Evolutionary conservation across 2,113 vertebrate species (phyloP).

Genomic region (Amphiprion percula): DNA sequence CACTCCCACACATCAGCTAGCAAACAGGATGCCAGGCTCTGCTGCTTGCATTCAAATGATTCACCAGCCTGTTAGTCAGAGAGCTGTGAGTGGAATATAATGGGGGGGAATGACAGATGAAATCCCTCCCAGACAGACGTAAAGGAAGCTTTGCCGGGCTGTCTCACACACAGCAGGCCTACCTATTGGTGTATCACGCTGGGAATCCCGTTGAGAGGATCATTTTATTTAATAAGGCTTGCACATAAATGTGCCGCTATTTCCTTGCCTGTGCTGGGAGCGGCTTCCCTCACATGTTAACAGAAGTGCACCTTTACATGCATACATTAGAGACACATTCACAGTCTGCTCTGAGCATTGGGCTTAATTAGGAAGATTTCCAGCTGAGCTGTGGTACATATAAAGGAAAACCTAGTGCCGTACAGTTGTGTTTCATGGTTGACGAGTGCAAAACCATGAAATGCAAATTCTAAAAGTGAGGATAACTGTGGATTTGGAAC

Average conservation of each 20-base stretch:
- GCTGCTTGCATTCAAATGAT: slow-evolving; percentile 55
- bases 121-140: slow-evolving; percentile 53
- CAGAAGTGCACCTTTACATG: background rate
- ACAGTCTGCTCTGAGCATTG: slow-evolving; percentile 15
- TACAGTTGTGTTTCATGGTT: slow-evolving; percentile 4
- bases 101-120: slow-evolving; percentile 53
- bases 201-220: slow-evolving; percentile 34
- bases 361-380: slow-evolving; percentile 56
- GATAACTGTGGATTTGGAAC: background rate
- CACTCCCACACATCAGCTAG: slow-evolving; percentile 28
- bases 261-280: background rate
- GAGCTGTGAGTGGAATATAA: slow-evolving; percentile 62
- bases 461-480: slow-evolving; percentile 11
- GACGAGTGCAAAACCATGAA: slow-evolving; percentile 32
- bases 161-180: slow-evolving; percentile 14
- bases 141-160: slow-evolving; percentile 39
- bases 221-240: slow-evolving; percentile 45
- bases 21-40: slow-evolving; percentile 40
- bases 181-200: slow-evolving; percentile 5
- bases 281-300: background rate
- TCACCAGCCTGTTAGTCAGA: slow-evolving; percentile 52
- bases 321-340: slow-evolving; percentile 22
- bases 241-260: slow-evolving; percentile 9
- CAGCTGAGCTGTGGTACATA: slow-evolving; percentile 35
- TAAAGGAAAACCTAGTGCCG: slow-evolving; percentile 1